A percentile compares a stretch with the other conserved stretches of the same genome.
These are phyloP conservation scores for Alosa alosa DNA, from an alignment of 2,113 vertebrate species.

Conservation along the genomic window DNA sequence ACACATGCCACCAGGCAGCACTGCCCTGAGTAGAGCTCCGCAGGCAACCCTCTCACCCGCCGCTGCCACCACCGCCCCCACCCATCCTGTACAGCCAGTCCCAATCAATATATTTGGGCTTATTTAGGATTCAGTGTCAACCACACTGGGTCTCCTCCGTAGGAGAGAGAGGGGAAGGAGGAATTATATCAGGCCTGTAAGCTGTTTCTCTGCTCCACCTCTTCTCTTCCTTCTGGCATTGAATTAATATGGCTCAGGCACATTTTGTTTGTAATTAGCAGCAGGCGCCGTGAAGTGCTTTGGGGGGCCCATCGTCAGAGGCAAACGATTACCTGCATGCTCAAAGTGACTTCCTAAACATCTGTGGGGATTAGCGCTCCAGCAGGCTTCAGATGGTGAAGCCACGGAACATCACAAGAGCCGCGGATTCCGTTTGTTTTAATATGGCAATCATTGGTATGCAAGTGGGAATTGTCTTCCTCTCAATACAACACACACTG, in stretches of 20 bases:
- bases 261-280: conserved; percentile 50
- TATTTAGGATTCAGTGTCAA: conserved; percentile 3
- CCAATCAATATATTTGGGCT: conserved; percentile 39
- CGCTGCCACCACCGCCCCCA: conserved; percentile 15
- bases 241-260: conserved; percentile 46
- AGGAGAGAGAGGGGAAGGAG: neutral
- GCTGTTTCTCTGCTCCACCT: conserved; percentile 20
- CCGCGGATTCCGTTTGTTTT: conserved; percentile 40
- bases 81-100: neutral
- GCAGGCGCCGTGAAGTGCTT: conserved; percentile 33
- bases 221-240: conserved; percentile 16
- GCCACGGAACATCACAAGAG: conserved; percentile 24
- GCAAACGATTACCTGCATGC: conserved; percentile 36
- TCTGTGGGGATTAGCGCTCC: conserved; percentile 34
- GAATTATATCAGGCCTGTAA: conserved; percentile 1
- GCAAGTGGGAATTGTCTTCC: neutral
- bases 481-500: neutral
- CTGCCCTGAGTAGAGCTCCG: conserved; percentile 13
- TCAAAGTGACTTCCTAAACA: conserved; percentile 41
- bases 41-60: neutral
- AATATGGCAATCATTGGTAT: conserved; percentile 29
- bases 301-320: conserved; percentile 17
- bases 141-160: neutral
- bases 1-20: conserved; percentile 18
- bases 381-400: conserved; percentile 33